Conservation (phyloP, 2,888 invertebrate species). For the Harpagoxenus sublaevis region DNA sequence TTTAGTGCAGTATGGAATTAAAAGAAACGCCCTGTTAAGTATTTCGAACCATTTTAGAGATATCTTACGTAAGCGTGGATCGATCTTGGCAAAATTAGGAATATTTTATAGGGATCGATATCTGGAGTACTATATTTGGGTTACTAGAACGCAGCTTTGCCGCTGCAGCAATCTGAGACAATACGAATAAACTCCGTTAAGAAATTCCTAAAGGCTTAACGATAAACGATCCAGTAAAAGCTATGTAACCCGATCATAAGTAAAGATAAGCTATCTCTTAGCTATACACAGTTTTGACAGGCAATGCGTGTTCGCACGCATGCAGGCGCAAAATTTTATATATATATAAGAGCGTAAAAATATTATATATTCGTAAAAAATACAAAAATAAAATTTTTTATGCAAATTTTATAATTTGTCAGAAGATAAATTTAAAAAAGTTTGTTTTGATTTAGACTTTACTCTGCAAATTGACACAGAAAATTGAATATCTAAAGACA, state of each 20-base stretch:
- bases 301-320: too few relatives aligned
- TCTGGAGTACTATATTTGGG: slow-evolving; percentile 2
- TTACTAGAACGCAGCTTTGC: neutral
- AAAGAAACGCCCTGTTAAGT: neutral
- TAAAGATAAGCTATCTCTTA: too few relatives aligned
- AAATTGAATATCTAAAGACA: too few relatives aligned
- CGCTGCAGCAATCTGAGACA: neutral
- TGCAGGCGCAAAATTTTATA: too few relatives aligned
- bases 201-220: neutral
- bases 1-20: neutral
- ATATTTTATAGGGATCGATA: slow-evolving; percentile 25
- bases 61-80: neutral
- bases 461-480: too few relatives aligned
- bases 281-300: too few relatives aligned
- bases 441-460: too few relatives aligned
- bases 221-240: neutral
- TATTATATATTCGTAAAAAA: too few relatives aligned
- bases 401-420: too few relatives aligned
- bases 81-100: slow-evolving; percentile 26
- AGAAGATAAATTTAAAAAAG: too few relatives aligned
- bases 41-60: slow-evolving; percentile 1
- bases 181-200: neutral
- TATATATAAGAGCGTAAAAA: too few relatives aligned
- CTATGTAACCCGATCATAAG: neutral
- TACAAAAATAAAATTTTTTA: too few relatives aligned